Evolutionary conservation across 2,113 vertebrate species (phyloP).

Genomic region (Entomyzon cyanotis): DNA sequence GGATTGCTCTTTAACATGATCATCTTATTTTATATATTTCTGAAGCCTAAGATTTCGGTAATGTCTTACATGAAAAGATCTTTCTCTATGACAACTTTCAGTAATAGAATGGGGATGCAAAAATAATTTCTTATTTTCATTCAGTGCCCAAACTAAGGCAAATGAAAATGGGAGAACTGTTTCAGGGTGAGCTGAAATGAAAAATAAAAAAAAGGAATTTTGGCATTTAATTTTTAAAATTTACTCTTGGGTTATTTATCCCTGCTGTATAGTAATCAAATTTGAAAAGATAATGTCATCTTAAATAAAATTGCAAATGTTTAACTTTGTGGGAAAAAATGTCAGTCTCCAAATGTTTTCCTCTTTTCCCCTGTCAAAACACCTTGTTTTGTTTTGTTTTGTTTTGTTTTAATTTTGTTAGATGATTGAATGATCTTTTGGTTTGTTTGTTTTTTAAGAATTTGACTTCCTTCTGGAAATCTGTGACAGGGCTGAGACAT

Average conservation of each 20-base stretch:
- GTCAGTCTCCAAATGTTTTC: not conserved
- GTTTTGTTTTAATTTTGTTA: not conserved
- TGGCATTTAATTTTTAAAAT: not conserved
- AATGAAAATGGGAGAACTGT: not conserved
- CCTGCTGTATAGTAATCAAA: not conserved
- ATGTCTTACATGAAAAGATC: not conserved
- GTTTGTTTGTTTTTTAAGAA: not conserved
- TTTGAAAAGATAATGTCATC: fast-evolving
- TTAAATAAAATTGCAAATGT: not conserved
- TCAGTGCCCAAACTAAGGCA: not conserved
- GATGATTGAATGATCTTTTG: not conserved
- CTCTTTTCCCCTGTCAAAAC: not conserved
- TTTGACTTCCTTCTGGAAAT: not conserved
- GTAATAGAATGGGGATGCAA: not conserved
- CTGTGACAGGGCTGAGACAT: not conserved
- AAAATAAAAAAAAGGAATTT: not conserved
- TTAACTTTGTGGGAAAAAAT: not conserved
- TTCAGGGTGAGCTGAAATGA: not conserved
- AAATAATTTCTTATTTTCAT: not conserved
- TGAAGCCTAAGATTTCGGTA: not conserved
- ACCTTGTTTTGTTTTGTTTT: not conserved
- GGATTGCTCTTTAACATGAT: not conserved
- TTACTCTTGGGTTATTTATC: not conserved
- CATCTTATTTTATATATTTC: not conserved
- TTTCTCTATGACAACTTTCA: not conserved